Evolutionary conservation across 2,797 vertebrate genomes (phyloP).

Genomic region (Leptodactylus fallax): DNA sequence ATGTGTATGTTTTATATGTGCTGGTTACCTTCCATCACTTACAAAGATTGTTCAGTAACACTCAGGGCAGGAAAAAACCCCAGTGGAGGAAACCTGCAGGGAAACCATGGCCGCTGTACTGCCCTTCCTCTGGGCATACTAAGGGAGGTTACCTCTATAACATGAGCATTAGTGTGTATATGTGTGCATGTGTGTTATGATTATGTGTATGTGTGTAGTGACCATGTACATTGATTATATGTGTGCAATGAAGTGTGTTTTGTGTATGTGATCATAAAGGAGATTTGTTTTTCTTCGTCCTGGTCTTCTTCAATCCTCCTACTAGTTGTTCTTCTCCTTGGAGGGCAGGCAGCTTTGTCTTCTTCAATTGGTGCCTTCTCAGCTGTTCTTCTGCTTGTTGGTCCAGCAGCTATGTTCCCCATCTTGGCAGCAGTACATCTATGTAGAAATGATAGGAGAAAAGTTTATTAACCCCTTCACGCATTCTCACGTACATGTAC

Average conservation of each 20-base stretch:
- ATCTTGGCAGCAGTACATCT: not conserved
- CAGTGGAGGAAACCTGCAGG: no score
- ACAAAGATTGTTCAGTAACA: not conserved
- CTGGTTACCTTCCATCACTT: not conserved
- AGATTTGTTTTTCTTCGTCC: not conserved
- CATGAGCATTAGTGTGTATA: fast-evolving
- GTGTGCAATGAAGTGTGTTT: not conserved
- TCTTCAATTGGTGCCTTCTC: no score
- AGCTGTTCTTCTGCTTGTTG: no score
- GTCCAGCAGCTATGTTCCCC: no score
- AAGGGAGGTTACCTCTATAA: not conserved
- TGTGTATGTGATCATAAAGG: not conserved
- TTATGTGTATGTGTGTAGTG: not conserved
- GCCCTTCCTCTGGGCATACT: not conserved
- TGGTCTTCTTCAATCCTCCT: not conserved
- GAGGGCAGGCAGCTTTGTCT: not conserved
- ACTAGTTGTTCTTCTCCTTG: not conserved
- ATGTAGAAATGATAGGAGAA: no score
- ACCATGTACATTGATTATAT: no score
- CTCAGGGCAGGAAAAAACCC: no score
- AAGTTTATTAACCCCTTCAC: no score
- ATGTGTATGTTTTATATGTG: not conserved
- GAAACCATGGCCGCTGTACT: not conserved
- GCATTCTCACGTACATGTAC: no score
- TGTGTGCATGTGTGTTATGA: no score